These are phyloP conservation scores for Anoplius nigerrimus DNA, from an alignment of 2,888 invertebrate species.

Conservation along the genomic window DNA sequence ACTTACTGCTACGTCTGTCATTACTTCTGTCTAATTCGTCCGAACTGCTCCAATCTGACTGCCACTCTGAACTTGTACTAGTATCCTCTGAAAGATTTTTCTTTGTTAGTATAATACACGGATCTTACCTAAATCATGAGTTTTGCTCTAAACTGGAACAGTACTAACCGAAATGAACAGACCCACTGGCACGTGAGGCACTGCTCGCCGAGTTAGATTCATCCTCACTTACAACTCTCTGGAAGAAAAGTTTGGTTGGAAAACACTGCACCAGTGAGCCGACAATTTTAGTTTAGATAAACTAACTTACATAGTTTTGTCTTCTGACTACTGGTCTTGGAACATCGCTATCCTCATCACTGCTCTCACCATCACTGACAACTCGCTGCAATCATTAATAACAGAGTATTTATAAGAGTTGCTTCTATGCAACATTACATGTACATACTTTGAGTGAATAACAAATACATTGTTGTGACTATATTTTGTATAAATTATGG, in stretches of 20 bases:
- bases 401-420: neutral
- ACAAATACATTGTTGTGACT: neutral
- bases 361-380: constrained; percentile 76
- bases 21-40: constrained; percentile 53
- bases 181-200: constrained; percentile 42
- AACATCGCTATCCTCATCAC: constrained; percentile 60
- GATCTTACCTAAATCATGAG: constrained; percentile 15
- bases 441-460: neutral
- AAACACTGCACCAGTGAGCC: neutral
- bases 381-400: constrained; percentile 76
- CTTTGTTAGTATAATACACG: neutral
- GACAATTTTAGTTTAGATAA: neutral
- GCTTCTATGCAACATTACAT: neutral
- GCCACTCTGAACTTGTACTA: constrained; percentile 64
- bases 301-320: constrained; percentile 64
- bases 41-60: constrained; percentile 69
- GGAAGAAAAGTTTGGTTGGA: constrained; percentile 29
- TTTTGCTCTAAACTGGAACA: too few species aligned
- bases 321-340: constrained; percentile 56
- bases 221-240: constrained; percentile 62
- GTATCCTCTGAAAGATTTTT: constrained; percentile 47
- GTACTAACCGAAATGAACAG: constrained; percentile 29
- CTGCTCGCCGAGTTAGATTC: constrained; percentile 46
- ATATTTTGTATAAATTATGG: neutral
- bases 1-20: constrained; percentile 28